These are phyloP conservation scores for Amblyopsis rosae DNA, from an alignment of 2,113 vertebrate genomes.

Conservation along the genomic window DNA sequence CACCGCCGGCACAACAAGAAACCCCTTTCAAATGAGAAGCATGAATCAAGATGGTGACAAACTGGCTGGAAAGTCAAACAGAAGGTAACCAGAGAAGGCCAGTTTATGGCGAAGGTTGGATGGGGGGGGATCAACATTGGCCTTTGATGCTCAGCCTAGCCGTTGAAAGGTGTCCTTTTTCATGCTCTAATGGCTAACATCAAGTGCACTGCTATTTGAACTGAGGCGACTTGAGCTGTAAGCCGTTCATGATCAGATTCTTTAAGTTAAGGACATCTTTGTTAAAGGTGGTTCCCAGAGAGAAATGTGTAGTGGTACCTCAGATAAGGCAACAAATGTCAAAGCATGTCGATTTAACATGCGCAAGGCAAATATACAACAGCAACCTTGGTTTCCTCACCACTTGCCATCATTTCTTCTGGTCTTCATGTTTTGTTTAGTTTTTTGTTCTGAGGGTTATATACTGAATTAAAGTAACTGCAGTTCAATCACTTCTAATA, in stretches of 20 bases:
- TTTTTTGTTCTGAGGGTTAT: constrained; percentile 1
- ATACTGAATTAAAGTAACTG: not conserved
- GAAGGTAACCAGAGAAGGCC: constrained; percentile 64
- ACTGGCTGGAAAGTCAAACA: constrained; percentile 73
- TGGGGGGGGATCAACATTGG: constrained; percentile 20
- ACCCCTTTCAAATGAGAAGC: constrained; percentile 63
- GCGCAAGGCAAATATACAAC: not conserved
- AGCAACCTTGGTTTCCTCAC: constrained; percentile 45
- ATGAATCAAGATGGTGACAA: constrained; percentile 72
- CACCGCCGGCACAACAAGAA: constrained; percentile 64
- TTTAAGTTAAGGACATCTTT: constrained; percentile 46
- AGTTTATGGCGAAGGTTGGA: constrained; percentile 59
- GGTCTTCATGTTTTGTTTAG: constrained; percentile 3
- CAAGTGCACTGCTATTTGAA: constrained; percentile 57
- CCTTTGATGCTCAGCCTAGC: constrained; percentile 71
- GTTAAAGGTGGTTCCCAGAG: constrained; percentile 41
- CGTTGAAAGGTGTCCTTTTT: constrained; percentile 72
- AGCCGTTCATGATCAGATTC: constrained; percentile 48
- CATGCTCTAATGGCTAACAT: constrained; percentile 58
- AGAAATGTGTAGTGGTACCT: constrained; percentile 31
- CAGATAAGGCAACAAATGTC: constrained; percentile 21
- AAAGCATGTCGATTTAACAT: constrained; percentile 18
- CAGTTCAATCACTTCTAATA: no score
- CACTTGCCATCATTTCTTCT: constrained; percentile 21
- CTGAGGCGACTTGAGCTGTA: constrained; percentile 16